These are phyloP conservation scores for Nettapus auritus DNA, from an alignment of 2,113 vertebrate species.

Conservation along the genomic window DNA sequence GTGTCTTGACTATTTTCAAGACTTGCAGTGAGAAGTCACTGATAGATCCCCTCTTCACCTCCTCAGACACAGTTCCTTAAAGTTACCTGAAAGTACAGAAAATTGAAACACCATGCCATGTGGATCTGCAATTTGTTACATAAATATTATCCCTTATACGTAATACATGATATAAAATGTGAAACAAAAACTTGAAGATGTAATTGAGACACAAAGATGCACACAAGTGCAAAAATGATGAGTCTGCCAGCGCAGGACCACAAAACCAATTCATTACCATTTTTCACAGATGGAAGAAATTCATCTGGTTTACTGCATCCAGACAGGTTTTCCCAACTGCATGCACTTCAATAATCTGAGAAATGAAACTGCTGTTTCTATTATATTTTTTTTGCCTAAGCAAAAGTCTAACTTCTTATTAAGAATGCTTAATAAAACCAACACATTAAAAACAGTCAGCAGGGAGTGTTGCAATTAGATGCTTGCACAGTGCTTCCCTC, in stretches of 20 bases:
- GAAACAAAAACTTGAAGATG: neutral
- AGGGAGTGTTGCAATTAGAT: conserved; percentile 68
- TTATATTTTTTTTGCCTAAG: conserved; percentile 25
- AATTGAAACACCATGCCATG: neutral
- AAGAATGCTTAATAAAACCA: conserved; percentile 73
- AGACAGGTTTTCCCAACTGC: neutral
- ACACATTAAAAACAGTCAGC: conserved; percentile 67
- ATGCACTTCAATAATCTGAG: neutral
- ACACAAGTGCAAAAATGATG: neutral
- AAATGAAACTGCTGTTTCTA: neutral
- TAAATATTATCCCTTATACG: neutral
- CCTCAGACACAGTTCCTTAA: neutral
- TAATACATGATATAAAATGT: neutral
- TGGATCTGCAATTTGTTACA: neutral
- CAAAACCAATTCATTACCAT: neutral
- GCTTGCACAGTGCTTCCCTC: conserved; percentile 52
- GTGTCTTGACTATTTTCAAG: neutral
- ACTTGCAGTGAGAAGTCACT: neutral
- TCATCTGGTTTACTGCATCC: neutral
- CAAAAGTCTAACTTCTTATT: conserved; percentile 58
- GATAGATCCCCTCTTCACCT: neutral
- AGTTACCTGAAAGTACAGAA: conserved; percentile 22
- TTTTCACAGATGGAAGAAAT: neutral
- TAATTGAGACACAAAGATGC: neutral
- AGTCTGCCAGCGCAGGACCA: neutral